Percentiles rank a stretch among this genome's conserved stretches.
phyloP scores from a whole-genome alignment of 2,797 vertebrate genomes.

The Falco columbarius region DNA sequence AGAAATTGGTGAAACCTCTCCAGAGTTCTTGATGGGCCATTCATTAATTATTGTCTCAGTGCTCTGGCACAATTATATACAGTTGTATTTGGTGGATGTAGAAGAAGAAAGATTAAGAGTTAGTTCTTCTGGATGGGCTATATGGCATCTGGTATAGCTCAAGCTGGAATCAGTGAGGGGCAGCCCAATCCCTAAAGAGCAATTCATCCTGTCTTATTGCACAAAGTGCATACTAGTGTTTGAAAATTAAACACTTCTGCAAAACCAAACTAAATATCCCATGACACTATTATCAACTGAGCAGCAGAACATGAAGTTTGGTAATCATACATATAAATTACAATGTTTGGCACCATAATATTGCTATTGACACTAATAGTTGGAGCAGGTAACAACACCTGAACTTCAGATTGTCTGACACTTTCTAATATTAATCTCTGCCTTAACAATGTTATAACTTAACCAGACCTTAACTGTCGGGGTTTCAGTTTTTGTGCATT shows the following conservation, averaged over 20 bases:
- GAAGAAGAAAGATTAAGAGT: background rate
- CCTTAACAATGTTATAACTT: background rate
- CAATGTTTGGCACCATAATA: background rate
- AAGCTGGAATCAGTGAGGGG: background rate
- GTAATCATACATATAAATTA: background rate
- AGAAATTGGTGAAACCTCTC: constrained; percentile 35
- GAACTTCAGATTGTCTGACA: background rate
- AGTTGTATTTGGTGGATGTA: background rate
- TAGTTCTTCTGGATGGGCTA: constrained; percentile 5
- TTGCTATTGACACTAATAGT: background rate
- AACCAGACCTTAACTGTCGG: background rate
- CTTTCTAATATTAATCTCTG: background rate
- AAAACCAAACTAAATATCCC: background rate
- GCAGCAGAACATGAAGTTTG: background rate
- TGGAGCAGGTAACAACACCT: background rate
- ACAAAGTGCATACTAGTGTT: background rate
- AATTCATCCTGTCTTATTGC: background rate
- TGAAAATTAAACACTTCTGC: constrained; percentile 1
- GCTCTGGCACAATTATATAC: background rate
- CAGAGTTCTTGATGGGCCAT: background rate
- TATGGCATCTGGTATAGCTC: constrained; percentile 29
- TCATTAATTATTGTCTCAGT: constrained; percentile 22
- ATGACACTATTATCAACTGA: background rate
- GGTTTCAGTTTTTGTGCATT: background rate
- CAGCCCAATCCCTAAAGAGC: constrained; percentile 4